A percentile compares a stretch with the other conserved stretches of the same genome.
phyloP scores from a whole-genome alignment of 2,888 invertebrate species.

The Drosophila mimetica region DNA sequence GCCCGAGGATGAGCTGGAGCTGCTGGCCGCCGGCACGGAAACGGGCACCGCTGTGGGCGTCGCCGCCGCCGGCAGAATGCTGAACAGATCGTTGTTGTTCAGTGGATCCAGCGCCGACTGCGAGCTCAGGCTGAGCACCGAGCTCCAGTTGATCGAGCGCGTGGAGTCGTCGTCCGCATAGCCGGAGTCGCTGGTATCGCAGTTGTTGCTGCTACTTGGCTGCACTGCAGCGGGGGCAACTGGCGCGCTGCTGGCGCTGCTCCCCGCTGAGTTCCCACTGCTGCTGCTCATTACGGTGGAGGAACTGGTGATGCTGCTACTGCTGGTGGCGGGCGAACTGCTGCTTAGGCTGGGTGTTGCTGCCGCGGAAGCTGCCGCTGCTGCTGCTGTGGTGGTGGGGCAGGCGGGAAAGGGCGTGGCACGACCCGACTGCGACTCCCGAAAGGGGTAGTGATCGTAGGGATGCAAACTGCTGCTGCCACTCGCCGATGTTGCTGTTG shows the following conservation, averaged over 20 bases:
- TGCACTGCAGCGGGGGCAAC: conserved; percentile 1
- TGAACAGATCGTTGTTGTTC: conserved; percentile 90
- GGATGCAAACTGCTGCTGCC: conserved; percentile 76
- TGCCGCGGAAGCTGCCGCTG: conserved; percentile 35
- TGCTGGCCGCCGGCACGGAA: conserved; percentile 51
- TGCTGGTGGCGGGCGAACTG: conserved; percentile 16
- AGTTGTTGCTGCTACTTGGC: conserved; percentile 43
- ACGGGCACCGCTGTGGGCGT: conserved; percentile 81
- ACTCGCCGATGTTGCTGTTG: conserved; percentile 46
- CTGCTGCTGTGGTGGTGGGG: conserved; percentile 56
- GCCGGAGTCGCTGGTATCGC: conserved; percentile 89
- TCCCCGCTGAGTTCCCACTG: conserved; percentile 34
- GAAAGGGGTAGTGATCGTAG: conserved; percentile 84
- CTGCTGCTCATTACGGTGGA: conserved; percentile 26
- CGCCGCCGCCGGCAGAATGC: conserved; percentile 81
- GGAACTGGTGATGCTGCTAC: conserved; percentile 18
- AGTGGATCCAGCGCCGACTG: conserved; percentile 93
- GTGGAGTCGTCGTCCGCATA: conserved; percentile 90
- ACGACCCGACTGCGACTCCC: conserved; percentile 86
- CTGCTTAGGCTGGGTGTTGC: conserved; percentile 25
- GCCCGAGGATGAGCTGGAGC: conserved; percentile 35
- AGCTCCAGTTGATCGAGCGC: conserved; percentile 95
- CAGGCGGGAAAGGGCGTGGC: conserved; percentile 89
- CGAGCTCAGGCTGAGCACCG: conserved; percentile 93
- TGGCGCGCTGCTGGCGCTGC: neutral